Evolutionary conservation across 2,113 vertebrate genomes (phyloP).

Genomic region (Anser brachyrhynchus): DNA sequence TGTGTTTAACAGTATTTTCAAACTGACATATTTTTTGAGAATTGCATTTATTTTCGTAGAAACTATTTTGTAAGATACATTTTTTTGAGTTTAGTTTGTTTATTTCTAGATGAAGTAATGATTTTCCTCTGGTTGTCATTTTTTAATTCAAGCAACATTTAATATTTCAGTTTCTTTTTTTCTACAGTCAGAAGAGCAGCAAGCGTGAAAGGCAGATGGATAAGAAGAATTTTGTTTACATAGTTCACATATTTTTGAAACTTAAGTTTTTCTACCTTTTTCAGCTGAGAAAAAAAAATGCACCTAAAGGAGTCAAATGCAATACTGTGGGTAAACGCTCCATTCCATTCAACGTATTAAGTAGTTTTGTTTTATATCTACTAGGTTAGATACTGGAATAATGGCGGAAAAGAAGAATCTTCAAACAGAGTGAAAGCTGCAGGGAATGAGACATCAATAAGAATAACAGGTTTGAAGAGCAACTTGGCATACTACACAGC

Average conservation of each 20-base stretch:
- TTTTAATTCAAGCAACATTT: not conserved
- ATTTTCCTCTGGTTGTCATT: not conserved
- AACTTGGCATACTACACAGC: conserved; percentile 86
- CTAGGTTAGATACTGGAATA: conserved; percentile 93
- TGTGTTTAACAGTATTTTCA: not conserved
- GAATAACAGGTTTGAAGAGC: conserved; percentile 85
- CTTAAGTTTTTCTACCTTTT: not conserved
- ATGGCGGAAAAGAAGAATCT: conserved; percentile 88
- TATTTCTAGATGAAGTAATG: not conserved
- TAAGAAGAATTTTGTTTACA: not conserved
- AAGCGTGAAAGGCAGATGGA: not conserved
- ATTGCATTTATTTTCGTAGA: not conserved
- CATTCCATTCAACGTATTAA: not conserved
- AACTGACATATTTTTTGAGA: not conserved
- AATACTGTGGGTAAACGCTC: not conserved
- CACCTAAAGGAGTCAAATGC: not conserved
- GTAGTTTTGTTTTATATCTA: not conserved
- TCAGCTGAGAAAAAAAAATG: not conserved
- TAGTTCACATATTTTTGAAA: not conserved
- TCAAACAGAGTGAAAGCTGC: conserved; percentile 85
- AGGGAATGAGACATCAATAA: conserved; percentile 85
- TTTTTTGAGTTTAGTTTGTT: not conserved
- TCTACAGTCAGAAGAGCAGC: not conserved
- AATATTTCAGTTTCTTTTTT: not conserved
- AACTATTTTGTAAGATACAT: not conserved